Evolutionary conservation across 1,140 invertebrate species (phyloP).

Genomic region (Brachionus manjavacas): DNA sequence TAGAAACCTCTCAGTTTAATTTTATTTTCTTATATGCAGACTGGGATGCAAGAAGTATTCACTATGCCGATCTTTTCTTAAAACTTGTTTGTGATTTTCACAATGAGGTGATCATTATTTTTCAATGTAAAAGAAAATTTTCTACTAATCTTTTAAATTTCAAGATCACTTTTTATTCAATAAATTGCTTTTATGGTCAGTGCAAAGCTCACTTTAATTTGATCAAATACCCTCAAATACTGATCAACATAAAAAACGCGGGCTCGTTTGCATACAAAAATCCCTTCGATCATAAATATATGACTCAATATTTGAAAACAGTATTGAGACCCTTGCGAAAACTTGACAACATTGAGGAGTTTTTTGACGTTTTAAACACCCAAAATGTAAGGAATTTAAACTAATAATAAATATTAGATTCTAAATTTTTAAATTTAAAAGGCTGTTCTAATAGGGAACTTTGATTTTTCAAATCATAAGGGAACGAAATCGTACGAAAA

Average conservation of each 20-base stretch:
- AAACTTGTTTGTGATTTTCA: background rate
- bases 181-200: constrained; percentile 19
- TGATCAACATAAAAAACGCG: background rate
- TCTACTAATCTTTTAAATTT: background rate
- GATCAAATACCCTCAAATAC: constrained; percentile 15
- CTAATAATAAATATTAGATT: background rate
- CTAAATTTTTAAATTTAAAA: background rate
- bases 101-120: constrained; percentile 9
- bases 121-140: background rate
- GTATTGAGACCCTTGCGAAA: background rate
- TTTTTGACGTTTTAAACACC: background rate
- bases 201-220: constrained; percentile 11
- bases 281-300: background rate
- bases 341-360: background rate
- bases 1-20: background rate
- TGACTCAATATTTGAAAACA: background rate
- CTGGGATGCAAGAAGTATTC: background rate
- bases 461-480: background rate
- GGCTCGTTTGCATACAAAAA: background rate
- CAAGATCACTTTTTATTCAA: background rate
- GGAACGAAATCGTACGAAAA: background rate
- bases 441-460: background rate
- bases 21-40: constrained; percentile 13
- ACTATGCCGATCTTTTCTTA: background rate
- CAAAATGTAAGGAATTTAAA: background rate